Conservation (phyloP, 2,888 invertebrate genomes). For the Anorthoa munda region DNA sequence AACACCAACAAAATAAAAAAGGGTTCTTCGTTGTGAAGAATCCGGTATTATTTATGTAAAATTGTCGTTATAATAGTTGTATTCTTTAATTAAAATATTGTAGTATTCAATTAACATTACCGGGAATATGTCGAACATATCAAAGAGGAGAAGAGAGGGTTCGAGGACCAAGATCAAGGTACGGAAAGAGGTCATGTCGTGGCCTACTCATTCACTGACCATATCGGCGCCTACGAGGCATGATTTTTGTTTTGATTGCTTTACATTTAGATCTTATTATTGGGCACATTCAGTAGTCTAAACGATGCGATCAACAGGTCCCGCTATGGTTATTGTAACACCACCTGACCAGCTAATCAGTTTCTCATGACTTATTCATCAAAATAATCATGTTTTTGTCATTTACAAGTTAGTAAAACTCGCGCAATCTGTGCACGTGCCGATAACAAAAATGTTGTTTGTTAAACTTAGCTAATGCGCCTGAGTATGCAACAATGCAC, state of each 20-base stretch:
- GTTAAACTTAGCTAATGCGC: background rate
- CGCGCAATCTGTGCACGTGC: background rate
- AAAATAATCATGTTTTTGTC: slow-evolving; percentile 40
- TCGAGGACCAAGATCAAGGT: slow-evolving; percentile 90
- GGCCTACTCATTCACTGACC: slow-evolving; percentile 59
- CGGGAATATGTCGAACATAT: slow-evolving; percentile 88
- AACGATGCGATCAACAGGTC: background rate
- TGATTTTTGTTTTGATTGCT: slow-evolving; percentile 6
- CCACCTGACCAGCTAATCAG: slow-evolving; percentile 12
- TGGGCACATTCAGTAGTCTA: background rate
- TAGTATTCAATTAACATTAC: slow-evolving; percentile 25
- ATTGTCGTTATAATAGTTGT: slow-evolving; percentile 67
- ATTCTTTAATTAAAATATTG: slow-evolving; percentile 31
- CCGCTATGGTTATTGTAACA: background rate
- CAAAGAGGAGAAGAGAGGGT: slow-evolving; percentile 89
- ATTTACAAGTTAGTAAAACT: slow-evolving; percentile 1
- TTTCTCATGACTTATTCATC: slow-evolving; percentile 36
- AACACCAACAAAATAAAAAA: slow-evolving; percentile 55
- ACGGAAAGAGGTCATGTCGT: slow-evolving; percentile 78
- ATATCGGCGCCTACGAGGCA: slow-evolving; percentile 23
- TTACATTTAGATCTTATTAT: background rate
- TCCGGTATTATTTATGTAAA: slow-evolving; percentile 59
- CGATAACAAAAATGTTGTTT: slow-evolving; percentile 16
- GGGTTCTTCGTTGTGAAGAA: slow-evolving; percentile 53
- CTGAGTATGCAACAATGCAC: background rate